Percentiles rank a stretch among this genome's conserved stretches.
Evolutionary conservation across 2,888 invertebrate species (phyloP).

Genomic region (Coronaproctus castanopsis): DNA sequence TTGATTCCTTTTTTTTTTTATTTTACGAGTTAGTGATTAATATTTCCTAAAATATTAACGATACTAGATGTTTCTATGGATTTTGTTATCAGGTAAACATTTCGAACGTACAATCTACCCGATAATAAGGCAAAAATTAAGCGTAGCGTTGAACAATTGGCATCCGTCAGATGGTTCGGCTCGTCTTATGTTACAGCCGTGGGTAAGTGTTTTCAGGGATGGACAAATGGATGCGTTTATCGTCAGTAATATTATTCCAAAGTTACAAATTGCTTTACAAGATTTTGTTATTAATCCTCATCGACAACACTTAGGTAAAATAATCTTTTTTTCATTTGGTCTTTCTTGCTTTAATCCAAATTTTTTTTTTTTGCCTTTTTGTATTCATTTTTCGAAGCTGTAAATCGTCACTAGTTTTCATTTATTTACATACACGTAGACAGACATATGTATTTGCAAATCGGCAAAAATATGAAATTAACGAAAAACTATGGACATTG

Average conservation of each 20-base stretch:
- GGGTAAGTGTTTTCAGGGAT: constrained; percentile 55
- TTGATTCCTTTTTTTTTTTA: too few relatives aligned
- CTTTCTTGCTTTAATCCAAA: neutral
- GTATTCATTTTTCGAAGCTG: too few relatives aligned
- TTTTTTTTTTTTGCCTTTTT: too few relatives aligned
- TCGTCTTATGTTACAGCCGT: constrained; percentile 72
- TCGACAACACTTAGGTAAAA: constrained; percentile 42
- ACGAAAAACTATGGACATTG: neutral
- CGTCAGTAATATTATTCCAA: constrained; percentile 70
- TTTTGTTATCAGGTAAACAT: constrained; percentile 30
- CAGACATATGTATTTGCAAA: too few relatives aligned
- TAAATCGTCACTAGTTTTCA: neutral
- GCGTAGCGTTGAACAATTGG: constrained; percentile 77
- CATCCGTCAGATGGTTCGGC: constrained; percentile 89
- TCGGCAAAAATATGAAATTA: too few relatives aligned
- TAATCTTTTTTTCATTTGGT: neutral
- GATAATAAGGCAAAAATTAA: constrained; percentile 75
- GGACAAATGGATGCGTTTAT: constrained; percentile 62
- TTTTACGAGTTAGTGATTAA: too few relatives aligned
- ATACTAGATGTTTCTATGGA: too few relatives aligned
- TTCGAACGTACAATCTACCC: constrained; percentile 52
- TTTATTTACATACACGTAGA: neutral
- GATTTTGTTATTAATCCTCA: constrained; percentile 49
- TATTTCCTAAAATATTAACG: too few relatives aligned
- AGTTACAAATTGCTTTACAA: constrained; percentile 42